Evolutionary conservation across 2,888 invertebrate genomes (phyloP).

Genomic region (Lasioglossum figueresi): DNA sequence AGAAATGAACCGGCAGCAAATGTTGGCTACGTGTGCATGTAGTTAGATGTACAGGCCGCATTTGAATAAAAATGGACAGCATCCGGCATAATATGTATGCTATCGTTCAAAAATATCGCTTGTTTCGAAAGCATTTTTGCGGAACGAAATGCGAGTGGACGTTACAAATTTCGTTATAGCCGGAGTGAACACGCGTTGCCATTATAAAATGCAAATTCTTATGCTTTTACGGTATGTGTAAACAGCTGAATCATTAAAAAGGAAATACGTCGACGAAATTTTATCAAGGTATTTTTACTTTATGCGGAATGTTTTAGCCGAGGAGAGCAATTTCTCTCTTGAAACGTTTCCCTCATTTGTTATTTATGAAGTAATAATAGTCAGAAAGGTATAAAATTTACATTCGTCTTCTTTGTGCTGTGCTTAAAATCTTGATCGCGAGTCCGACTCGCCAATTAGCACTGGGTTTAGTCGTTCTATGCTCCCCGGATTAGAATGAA

Average conservation of each 20-base stretch:
- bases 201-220: not conserved
- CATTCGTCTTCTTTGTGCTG: not conserved
- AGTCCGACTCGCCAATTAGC: not conserved
- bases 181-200: not conserved
- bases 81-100: not conserved
- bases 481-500: not conserved
- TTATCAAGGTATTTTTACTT: not conserved
- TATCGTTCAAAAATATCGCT: not conserved
- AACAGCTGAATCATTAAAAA: not conserved
- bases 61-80: not conserved
- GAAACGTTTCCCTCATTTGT: not conserved
- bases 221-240: not conserved
- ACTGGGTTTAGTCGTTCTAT: not conserved
- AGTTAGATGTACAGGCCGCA: not conserved
- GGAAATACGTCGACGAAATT: not conserved
- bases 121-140: not conserved
- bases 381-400: too few species aligned
- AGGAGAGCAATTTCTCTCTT: not conserved
- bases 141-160: not conserved
- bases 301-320: not conserved
- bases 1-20: not conserved
- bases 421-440: not conserved
- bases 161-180: not conserved
- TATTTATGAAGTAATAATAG: too few species aligned
- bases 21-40: not conserved